A percentile compares a stretch with the other conserved stretches of the same genome.
Evolutionary conservation across 1,140 invertebrate species (phyloP).

Genomic region (Papilio dardanus): DNA sequence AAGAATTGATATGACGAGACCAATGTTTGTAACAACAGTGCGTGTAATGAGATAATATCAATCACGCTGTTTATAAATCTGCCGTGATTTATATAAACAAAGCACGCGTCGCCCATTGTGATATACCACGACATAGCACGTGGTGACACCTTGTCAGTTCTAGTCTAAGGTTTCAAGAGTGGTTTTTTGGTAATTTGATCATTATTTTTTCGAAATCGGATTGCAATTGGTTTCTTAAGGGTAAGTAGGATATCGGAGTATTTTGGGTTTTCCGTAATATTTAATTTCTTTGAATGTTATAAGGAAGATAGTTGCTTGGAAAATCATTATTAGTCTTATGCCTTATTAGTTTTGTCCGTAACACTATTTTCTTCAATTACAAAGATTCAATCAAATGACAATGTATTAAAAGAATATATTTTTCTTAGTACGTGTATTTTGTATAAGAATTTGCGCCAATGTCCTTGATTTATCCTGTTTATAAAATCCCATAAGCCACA

Average conservation of each 20-base stretch:
- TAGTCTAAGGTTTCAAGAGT: not conserved
- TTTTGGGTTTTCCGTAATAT: too few species aligned
- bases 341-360: not conserved
- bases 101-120: not conserved
- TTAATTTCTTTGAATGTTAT: too few species aligned
- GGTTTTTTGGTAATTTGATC: not conserved
- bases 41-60: not conserved
- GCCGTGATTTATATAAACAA: not conserved
- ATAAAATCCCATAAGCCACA: constrained; percentile 23
- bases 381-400: too few species aligned
- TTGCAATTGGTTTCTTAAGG: too few species aligned
- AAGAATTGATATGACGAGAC: not conserved
- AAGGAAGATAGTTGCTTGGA: too few species aligned
- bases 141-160: not conserved
- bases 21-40: not conserved
- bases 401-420: not conserved
- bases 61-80: constrained; percentile 2
- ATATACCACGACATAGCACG: not conserved
- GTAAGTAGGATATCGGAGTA: too few species aligned
- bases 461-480: constrained; percentile 21
- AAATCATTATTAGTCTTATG: too few species aligned
- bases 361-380: not conserved
- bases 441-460: not conserved
- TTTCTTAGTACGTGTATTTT: not conserved
- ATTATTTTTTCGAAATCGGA: not conserved